Conservation (phyloP, 2,888 invertebrate genomes). For the Platycnemis pennipes region DNA sequence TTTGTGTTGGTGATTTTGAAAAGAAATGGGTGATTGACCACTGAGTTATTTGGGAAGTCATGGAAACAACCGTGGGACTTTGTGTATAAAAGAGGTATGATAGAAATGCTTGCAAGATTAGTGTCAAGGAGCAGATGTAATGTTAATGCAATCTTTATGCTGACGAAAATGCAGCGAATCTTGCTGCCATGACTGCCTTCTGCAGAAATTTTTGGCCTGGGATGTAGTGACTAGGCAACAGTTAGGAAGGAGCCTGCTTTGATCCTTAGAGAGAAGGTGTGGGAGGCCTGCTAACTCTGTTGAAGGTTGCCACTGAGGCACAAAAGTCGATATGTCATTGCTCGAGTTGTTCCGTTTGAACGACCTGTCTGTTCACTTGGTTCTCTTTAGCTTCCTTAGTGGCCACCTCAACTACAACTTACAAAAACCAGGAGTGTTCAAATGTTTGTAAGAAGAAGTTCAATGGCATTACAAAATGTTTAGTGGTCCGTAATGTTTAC, state of each 20-base stretch:
- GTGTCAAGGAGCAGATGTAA: conserved; percentile 63
- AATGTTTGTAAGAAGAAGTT: conserved; percentile 64
- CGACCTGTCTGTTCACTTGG: conserved; percentile 64
- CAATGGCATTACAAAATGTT: conserved; percentile 54
- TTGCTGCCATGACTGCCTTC: conserved; percentile 68
- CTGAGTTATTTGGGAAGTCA: conserved; percentile 24
- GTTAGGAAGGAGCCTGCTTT: conserved; percentile 66
- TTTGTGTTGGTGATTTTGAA: conserved; percentile 10
- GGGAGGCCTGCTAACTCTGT: conserved; percentile 58
- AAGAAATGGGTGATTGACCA: not conserved
- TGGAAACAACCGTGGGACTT: conserved; percentile 45
- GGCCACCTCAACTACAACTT: conserved; percentile 62
- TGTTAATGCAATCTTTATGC: conserved; percentile 64
- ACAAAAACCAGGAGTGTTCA: conserved; percentile 68
- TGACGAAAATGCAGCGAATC: conserved; percentile 56
- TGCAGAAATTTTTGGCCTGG: conserved; percentile 66
- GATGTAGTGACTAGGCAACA: conserved; percentile 65
- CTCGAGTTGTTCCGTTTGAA: conserved; percentile 53
- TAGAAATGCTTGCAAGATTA: conserved; percentile 68
- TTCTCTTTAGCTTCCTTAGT: conserved; percentile 63
- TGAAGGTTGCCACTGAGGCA: conserved; percentile 67
- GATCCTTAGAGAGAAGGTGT: conserved; percentile 62
- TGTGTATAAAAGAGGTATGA: conserved; percentile 66
- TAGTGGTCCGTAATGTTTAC: conserved; percentile 64
- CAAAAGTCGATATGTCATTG: conserved; percentile 52